Evolutionary conservation across 2,797 vertebrate species (phyloP).

Genomic region (Chaunax sp.): DNA sequence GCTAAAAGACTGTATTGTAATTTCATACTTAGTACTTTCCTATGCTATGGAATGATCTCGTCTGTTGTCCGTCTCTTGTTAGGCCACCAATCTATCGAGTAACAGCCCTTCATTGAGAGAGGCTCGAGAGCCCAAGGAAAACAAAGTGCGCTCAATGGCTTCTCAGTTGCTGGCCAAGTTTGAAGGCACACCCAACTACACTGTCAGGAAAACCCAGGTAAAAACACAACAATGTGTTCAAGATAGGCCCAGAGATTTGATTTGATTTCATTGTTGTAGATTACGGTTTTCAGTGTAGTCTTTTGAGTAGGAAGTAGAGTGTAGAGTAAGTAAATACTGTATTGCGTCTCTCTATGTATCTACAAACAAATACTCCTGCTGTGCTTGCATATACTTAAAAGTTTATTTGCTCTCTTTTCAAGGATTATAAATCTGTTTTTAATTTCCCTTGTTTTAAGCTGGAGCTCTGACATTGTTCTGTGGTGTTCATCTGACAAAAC

Average conservation of each 20-base stretch:
- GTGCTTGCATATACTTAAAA: no score
- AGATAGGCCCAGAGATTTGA: no score
- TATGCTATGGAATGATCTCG: neutral
- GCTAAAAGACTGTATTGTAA: neutral
- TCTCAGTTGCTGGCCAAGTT: slow-evolving; percentile 94
- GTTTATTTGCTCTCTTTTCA: slow-evolving; percentile 2
- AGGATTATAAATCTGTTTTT: slow-evolving; percentile 19
- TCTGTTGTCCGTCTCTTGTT: slow-evolving; percentile 15
- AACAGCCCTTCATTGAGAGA: slow-evolving; percentile 73
- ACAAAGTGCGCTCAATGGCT: slow-evolving; percentile 97
- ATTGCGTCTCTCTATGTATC: neutral
- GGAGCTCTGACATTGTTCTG: slow-evolving; percentile 18
- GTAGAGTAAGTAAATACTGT: no score
- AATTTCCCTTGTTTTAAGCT: slow-evolving; percentile 21
- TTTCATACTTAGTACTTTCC: neutral
- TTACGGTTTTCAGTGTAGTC: neutral
- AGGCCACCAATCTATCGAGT: slow-evolving; percentile 85
- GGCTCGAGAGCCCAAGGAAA: slow-evolving; percentile 83
- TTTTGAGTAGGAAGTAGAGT: no score
- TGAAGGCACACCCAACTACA: slow-evolving; percentile 84
- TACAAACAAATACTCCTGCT: neutral
- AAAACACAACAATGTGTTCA: slow-evolving; percentile 17
- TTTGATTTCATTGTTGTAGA: neutral
- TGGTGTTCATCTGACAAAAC: slow-evolving; percentile 29
- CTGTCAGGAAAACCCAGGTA: slow-evolving; percentile 87